A percentile compares a stretch with the other conserved stretches of the same genome.
phyloP scores from a whole-genome alignment of 2,113 vertebrate genomes.

The Rhinogobius similis region DNA sequence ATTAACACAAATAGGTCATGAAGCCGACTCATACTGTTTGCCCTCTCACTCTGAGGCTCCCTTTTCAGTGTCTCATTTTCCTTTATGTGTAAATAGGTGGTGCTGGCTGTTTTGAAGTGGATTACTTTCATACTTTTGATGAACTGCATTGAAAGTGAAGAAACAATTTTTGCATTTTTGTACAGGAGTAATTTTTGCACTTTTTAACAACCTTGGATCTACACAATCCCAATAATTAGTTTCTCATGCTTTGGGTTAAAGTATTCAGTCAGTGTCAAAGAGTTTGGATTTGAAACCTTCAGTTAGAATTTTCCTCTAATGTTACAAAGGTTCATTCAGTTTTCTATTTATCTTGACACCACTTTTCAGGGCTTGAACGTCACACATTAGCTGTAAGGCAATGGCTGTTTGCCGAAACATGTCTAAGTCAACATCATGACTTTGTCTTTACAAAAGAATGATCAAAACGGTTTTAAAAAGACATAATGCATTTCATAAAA shows the following conservation, averaged over 20 bases:
- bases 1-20: background rate
- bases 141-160: no score
- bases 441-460: no score
- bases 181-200: background rate
- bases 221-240: background rate
- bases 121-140: background rate
- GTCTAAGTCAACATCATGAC: no score
- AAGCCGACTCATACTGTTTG: background rate
- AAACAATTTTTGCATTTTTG: background rate
- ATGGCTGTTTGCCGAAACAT: no score
- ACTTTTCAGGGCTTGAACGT: background rate
- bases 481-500: no score
- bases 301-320: background rate
- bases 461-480: no score
- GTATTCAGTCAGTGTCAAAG: background rate
- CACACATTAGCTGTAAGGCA: no score
- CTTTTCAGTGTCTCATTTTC: background rate
- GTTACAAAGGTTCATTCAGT: background rate
- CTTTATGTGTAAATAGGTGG: background rate
- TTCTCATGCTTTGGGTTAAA: background rate
- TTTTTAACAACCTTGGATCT: no score
- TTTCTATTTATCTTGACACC: background rate
- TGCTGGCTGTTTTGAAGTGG: constrained; percentile 11
- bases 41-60: background rate
- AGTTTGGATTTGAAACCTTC: background rate